Evolutionary conservation across 2,888 invertebrate genomes (phyloP), one percentile per base, ranked within the genome.

Genomic region (Ochlodes sylvanus): DNA sequence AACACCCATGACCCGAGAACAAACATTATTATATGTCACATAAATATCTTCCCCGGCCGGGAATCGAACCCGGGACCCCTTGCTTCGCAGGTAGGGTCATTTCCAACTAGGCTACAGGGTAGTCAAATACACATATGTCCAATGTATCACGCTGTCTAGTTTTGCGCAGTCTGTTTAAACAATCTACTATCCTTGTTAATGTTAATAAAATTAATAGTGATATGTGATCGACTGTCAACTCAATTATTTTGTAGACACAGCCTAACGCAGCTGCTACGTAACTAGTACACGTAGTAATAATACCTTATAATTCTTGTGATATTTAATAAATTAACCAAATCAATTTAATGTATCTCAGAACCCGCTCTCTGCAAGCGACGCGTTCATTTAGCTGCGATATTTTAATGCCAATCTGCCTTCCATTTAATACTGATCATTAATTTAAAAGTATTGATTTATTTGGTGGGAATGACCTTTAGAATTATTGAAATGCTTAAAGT

Each of bases 391-490:
- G 27, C 60, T 60, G n/a, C 2, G 27, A 60, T 61, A 61, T 32
- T 61, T 47, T 61, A 61, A 61, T 50, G 50, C 34, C 61, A 61
- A 61, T 34, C 50, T 61, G 61, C 61, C 61, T 50, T 50, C 47
- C 14, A 50, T 44, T 34, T 47, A 34, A 17, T 61, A 50, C 14
- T 6, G 10, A 61, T 50, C 17, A 34, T 61, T 61, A 61, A 61
- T 61, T 61, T 61, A 47, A 50, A 47, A 42, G 19, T 17, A 63
- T 41, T 32, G 38, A 54, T 41, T 42, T 63, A 41, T 42, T 54
- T 42, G 4, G 54, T 60, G 32, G 32, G 27, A 60, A 60, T 60
- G 32, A 62, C 62, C 52, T 62, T 62, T 52, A 47, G 3, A 38
- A 14, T 52, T 6, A 42, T 21, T 44, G 14, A 41, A 57, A 14